phyloP scores from a whole-genome alignment of 2,888 invertebrate genomes.

The Pelosia muscerda region DNA sequence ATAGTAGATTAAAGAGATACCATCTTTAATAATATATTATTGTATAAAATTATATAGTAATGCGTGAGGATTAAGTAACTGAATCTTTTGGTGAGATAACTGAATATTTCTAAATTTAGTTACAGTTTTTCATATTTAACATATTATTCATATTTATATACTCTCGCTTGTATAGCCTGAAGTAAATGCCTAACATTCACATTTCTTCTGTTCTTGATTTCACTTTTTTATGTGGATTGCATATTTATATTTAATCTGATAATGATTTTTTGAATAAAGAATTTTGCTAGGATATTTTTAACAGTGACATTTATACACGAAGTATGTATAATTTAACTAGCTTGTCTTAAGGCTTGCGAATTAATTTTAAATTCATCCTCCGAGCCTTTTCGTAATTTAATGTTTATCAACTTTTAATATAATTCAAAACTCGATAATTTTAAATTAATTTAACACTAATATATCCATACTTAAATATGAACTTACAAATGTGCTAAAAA shows the following conservation, averaged over 20 bases:
- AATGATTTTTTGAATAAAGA: not conserved
- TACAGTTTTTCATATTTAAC: conserved; percentile 2
- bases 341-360: not conserved
- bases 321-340: too few relatives aligned
- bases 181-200: not conserved
- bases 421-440: too few relatives aligned
- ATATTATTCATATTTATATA: not conserved
- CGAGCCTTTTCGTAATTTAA: too few relatives aligned
- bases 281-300: not conserved
- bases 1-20: not conserved
- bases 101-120: not conserved
- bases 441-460: too few relatives aligned
- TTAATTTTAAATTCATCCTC: too few relatives aligned
- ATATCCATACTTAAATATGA: not conserved
- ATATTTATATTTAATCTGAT: not conserved
- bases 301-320: not conserved
- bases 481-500: not conserved
- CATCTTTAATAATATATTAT: not conserved
- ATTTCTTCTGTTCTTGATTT: not conserved
- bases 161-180: not conserved
- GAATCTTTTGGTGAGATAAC: not conserved
- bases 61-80: not conserved
- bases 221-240: not conserved
- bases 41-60: not conserved
- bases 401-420: too few relatives aligned